Evolutionary conservation across 1,140 invertebrate species (phyloP).

Genomic region (Mamestra configurata): DNA sequence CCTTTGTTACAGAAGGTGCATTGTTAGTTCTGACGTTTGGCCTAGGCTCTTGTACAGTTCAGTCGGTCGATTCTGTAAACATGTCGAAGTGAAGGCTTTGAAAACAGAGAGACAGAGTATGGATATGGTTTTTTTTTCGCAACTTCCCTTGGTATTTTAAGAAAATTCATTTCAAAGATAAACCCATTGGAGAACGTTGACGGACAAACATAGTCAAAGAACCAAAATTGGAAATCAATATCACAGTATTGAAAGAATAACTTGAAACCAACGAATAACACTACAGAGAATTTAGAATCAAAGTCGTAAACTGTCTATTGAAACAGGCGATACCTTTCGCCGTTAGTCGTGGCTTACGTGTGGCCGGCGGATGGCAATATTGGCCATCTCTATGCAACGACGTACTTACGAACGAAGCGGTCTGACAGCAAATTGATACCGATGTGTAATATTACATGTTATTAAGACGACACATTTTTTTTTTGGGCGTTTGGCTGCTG

Average conservation of each 20-base stretch:
- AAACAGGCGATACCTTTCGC: slow-evolving; percentile 61
- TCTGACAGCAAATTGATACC: slow-evolving; percentile 24
- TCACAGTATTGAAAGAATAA: slow-evolving; percentile 9
- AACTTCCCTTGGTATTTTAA: neutral
- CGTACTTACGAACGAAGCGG: slow-evolving; percentile 46
- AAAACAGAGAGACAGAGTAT: too few species aligned
- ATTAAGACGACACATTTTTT: too few species aligned
- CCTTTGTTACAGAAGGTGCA: slow-evolving; percentile 22
- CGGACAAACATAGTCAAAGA: too few species aligned
- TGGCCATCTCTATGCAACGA: slow-evolving; percentile 57
- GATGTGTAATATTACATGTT: slow-evolving; percentile 26
- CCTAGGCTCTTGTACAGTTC: too few species aligned
- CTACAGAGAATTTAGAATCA: slow-evolving; percentile 64
- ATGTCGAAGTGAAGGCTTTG: too few species aligned
- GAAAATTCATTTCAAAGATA: too few species aligned
- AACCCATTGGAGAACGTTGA: too few species aligned
- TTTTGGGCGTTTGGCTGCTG: too few species aligned
- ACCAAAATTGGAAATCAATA: neutral
- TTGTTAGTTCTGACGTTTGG: slow-evolving; percentile 33
- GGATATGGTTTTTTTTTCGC: too few species aligned
- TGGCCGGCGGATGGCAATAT: slow-evolving; percentile 57
- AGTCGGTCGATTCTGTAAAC: too few species aligned
- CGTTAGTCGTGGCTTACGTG: slow-evolving; percentile 63
- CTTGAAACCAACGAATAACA: slow-evolving; percentile 11
- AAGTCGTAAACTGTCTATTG: slow-evolving; percentile 65